Conservation (phyloP, 2,888 invertebrate genomes). For the Tyria jacobaeae region DNA sequence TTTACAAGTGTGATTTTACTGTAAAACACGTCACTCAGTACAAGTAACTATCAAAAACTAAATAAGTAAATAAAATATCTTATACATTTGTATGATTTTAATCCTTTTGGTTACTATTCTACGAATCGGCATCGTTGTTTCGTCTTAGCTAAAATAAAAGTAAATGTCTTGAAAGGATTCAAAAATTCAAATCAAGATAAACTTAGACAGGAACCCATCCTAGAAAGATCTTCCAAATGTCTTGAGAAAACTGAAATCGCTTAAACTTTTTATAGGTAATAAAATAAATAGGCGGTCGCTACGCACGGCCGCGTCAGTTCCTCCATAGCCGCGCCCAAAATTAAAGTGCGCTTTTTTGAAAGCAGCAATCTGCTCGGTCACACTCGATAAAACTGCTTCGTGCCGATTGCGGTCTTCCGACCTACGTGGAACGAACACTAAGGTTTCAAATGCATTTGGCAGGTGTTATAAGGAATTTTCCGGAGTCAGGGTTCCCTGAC, state of each 20-base stretch:
- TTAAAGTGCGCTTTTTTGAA: constrained; percentile 84
- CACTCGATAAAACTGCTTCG: constrained; percentile 83
- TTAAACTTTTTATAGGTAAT: constrained; percentile 80
- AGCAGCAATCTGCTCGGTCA: constrained; percentile 79
- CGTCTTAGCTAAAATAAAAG: constrained; percentile 22
- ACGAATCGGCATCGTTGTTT: constrained; percentile 1
- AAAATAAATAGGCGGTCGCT: constrained; percentile 79
- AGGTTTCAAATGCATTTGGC: constrained; percentile 37
- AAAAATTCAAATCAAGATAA: constrained; percentile 4
- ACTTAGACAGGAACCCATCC: constrained; percentile 27
- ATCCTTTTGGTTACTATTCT: not conserved
- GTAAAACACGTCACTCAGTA: not conserved
- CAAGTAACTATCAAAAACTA: not conserved
- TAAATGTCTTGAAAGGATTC: constrained; percentile 24
- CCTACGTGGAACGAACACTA: constrained; percentile 54
- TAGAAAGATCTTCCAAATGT: constrained; percentile 41
- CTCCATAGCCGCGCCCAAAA: constrained; percentile 72
- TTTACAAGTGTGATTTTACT: not conserved
- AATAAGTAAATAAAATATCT: not conserved
- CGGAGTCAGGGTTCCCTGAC: constrained; percentile 9
- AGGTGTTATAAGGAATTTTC: constrained; percentile 12
- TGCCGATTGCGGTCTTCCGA: constrained; percentile 75
- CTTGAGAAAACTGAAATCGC: constrained; percentile 49
- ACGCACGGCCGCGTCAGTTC: constrained; percentile 74
- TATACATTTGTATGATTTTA: not conserved